Conservation (phyloP, 2,113 vertebrate species). For the Rhinoderma darwinii region DNA sequence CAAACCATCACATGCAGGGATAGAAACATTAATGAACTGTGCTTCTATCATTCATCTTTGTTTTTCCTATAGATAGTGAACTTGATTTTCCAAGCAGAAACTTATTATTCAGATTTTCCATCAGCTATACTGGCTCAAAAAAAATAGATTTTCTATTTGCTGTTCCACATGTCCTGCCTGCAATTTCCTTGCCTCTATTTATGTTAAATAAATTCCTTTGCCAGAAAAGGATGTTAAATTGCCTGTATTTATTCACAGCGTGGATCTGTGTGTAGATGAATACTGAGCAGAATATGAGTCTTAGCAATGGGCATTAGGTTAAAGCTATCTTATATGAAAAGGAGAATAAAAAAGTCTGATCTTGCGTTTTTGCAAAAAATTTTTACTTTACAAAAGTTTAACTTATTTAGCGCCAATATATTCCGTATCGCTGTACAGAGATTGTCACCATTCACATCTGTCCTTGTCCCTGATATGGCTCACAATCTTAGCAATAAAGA, state of each 20-base stretch:
- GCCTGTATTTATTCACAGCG: conserved; percentile 3
- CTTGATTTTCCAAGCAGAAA: background rate
- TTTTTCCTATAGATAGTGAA: background rate
- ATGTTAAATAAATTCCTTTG: conserved; percentile 27
- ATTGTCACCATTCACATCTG: too few species aligned
- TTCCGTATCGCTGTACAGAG: too few species aligned
- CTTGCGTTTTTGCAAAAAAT: background rate
- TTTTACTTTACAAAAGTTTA: background rate
- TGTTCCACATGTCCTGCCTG: background rate
- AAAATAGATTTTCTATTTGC: conserved; percentile 2
- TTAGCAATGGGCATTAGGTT: background rate
- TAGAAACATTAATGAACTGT: background rate
- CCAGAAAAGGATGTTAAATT: conserved; percentile 13
- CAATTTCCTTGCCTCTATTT: conserved; percentile 21
- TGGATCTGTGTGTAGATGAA: background rate
- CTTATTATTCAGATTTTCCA: conserved; percentile 12
- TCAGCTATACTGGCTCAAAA: background rate
- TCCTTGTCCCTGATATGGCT: too few species aligned
- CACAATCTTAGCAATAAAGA: too few species aligned
- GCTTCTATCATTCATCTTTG: background rate
- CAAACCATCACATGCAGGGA: background rate
- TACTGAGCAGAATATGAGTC: background rate
- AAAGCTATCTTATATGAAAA: background rate
- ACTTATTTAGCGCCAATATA: too few species aligned
- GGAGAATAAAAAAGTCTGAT: background rate